Evolutionary conservation across 1,140 invertebrate genomes (phyloP).

Genomic region (Procambarus clarkii): DNA sequence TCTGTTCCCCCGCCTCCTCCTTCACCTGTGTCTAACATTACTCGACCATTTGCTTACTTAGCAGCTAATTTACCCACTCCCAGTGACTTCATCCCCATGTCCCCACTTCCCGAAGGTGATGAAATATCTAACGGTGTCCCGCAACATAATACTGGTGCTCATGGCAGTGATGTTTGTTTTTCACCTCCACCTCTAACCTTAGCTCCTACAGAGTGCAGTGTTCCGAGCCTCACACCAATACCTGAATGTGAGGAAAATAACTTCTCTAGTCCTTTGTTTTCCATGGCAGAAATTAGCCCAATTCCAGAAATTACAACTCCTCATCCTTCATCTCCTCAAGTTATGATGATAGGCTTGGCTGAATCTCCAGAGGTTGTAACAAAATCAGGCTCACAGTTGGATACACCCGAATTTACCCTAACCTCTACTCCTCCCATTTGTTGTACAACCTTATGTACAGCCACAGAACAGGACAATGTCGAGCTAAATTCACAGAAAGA

Average conservation of each 20-base stretch:
- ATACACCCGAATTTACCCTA: background rate
- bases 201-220: conserved; percentile 24
- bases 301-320: background rate
- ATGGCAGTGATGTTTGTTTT: conserved; percentile 18
- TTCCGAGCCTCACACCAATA: conserved; percentile 50
- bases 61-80: conserved; percentile 42
- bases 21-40: conserved; percentile 46
- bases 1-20: conserved; percentile 50
- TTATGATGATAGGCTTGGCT: background rate
- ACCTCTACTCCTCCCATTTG: background rate
- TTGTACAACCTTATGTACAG: background rate
- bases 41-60: conserved; percentile 34
- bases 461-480: background rate
- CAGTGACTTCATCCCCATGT: conserved; percentile 46
- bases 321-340: conserved; percentile 23
- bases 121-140: conserved; percentile 5
- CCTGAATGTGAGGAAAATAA: conserved; percentile 42
- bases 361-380: background rate
- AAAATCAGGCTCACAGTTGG: background rate
- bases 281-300: conserved; percentile 11
- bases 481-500: background rate
- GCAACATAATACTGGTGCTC: background rate
- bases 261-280: background rate
- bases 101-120: conserved; percentile 32
- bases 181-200: conserved; percentile 14